These are phyloP conservation scores for Apostichopus parvimensis DNA, from an alignment of 35 echinoderm and acorn worm species.

Conservation along the genomic window DNA sequence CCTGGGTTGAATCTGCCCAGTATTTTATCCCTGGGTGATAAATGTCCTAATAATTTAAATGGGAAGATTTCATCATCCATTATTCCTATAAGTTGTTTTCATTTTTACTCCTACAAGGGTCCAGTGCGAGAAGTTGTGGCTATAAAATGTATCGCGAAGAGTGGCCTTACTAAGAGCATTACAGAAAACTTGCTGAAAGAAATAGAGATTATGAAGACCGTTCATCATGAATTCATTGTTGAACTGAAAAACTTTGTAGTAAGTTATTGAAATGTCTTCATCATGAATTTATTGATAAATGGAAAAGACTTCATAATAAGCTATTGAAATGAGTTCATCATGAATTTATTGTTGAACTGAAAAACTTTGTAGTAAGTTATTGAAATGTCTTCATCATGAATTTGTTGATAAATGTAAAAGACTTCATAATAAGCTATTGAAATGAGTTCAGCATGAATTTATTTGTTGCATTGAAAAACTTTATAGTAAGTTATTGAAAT, in stretches of 20 bases:
- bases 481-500: no score
- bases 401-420: no score
- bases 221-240: constrained; percentile 96
- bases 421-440: no score
- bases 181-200: constrained; percentile 91
- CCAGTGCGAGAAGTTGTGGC: constrained; percentile 91
- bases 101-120: constrained; percentile 46
- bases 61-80: neutral
- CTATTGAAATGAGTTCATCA: constrained; percentile 44
- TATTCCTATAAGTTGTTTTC: neutral
- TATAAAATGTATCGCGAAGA: constrained; percentile 85
- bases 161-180: constrained; percentile 71
- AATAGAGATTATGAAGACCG: constrained; percentile 88
- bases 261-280: neutral
- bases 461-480: no score
- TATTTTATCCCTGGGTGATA: no score
- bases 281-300: no score
- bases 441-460: no score
- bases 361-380: constrained; percentile 76
- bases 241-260: constrained; percentile 91
- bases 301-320: no score
- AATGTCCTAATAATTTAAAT: no score
- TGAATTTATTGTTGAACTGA: constrained; percentile 95
- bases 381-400: neutral
- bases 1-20: no score